Conservation (phyloP, 2,113 vertebrate genomes). For the Ascaphus truei region DNA sequence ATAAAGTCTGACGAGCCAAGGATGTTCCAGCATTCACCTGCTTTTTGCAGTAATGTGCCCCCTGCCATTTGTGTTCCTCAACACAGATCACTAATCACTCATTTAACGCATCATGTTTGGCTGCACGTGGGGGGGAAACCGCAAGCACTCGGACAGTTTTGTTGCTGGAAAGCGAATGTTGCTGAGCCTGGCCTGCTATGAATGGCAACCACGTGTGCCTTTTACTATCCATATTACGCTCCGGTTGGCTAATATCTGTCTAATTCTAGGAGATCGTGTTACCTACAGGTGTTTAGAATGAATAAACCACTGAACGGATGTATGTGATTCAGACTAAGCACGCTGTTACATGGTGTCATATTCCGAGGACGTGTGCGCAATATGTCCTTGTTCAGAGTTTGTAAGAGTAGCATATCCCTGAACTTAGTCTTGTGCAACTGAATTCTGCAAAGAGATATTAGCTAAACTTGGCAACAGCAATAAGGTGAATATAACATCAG, state of each 20-base stretch:
- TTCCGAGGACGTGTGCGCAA: no score
- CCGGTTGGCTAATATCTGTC: neutral
- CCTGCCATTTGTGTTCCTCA: slow-evolving; percentile 65
- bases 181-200: slow-evolving; percentile 7
- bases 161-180: slow-evolving; percentile 31
- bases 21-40: slow-evolving; percentile 76
- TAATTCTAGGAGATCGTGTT: neutral
- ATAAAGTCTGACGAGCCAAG: slow-evolving; percentile 80
- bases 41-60: slow-evolving; percentile 77
- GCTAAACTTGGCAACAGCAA: neutral
- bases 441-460: neutral
- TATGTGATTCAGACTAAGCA: neutral
- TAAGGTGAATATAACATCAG: no score
- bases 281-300: no score
- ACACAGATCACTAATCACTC: slow-evolving; percentile 67
- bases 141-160: slow-evolving; percentile 33
- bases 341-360: no score
- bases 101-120: slow-evolving; percentile 47
- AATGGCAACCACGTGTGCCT: slow-evolving; percentile 15
- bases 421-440: neutral
- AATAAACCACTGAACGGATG: neutral
- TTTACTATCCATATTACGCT: neutral
- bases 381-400: neutral
- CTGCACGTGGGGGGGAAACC: slow-evolving; percentile 41
- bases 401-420: neutral